A percentile compares a stretch with the other conserved stretches of the same genome.
Evolutionary conservation across 2,113 vertebrate genomes (phyloP).

Genomic region (Sitta europaea): DNA sequence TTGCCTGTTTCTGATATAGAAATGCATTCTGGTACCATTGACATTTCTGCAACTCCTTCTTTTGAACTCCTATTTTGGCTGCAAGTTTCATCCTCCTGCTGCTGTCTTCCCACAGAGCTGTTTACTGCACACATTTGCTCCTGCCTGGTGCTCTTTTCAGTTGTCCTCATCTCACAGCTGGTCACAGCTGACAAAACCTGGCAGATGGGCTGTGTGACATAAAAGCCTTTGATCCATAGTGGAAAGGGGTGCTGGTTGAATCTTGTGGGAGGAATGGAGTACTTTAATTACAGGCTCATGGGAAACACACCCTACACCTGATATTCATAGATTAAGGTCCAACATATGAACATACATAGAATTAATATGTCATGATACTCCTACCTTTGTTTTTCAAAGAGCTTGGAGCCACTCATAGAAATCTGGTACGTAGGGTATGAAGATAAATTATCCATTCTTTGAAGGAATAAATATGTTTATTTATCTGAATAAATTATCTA

Average conservation of each 20-base stretch:
- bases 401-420: not conserved
- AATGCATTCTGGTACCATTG: not conserved
- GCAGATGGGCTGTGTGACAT: not conserved
- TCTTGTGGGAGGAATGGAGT: not conserved
- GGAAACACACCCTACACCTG: not conserved
- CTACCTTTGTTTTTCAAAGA: not conserved
- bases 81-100: not conserved
- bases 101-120: not conserved
- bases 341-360: not conserved
- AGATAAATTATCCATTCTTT: not conserved
- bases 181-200: not conserved
- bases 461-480: not conserved
- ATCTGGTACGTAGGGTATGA: not conserved
- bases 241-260: not conserved
- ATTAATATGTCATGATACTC: not conserved
- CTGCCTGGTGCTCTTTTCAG: not conserved
- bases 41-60: not conserved
- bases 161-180: fast-evolving
- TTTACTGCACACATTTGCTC: not conserved
- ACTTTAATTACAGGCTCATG: not conserved
- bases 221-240: not conserved
- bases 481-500: not conserved
- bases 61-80: not conserved
- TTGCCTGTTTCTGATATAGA: not conserved
- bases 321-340: not conserved